Evolutionary conservation across 2,113 vertebrate species (phyloP), one percentile per base, ranked within the genome.

Genomic region (Microcebus lehilahytsara): DNA sequence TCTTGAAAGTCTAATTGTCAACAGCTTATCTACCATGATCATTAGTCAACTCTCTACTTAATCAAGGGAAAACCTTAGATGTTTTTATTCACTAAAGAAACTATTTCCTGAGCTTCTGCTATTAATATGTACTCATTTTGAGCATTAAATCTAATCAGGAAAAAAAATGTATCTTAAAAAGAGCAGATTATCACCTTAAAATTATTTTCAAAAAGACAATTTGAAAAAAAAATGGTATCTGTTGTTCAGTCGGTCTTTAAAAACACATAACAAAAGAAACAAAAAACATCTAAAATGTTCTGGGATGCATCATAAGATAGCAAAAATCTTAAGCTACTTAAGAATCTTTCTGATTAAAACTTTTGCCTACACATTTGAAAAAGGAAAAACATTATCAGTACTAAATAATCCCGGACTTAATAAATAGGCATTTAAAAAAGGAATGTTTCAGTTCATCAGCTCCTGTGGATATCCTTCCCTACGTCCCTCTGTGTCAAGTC

Each of bases 161-260:
- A 58, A 90, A 90, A 90, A 71, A n/a, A 14, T n/a, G 67, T 62
- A 49, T 37, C n/a, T 89, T n/a, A 37, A 83, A 83, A 85, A 91
- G 60, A 23, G 5, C 34, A 84, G 56, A 87, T 25, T 64, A 88
- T 60, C 22, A 71, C 16, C 53, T 77, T 56, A 81, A 83, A 91
- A 83, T 75, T 60, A 95, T 20, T 62, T 86, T 85, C 27, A 22
- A 51, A 88, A 89, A 71, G 78, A 66, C 30, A 92, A 85, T 51
- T 3, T 66, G 22, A 79, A 17, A 56, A 34, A 42, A 37, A 88
- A 87, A 49, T 4, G 49, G 13, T 3, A 72, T 22, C 64, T 84
- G 13, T 51, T 56, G 19, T 64, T 64, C 42, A n/a, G 37, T 0
- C 13, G 10, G 64, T 34, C 40, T 75, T 40, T 64, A 74, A 91